These are phyloP conservation scores for Drosophila vallismaia DNA, from an alignment of 2,888 invertebrate species.

Conservation along the genomic window DNA sequence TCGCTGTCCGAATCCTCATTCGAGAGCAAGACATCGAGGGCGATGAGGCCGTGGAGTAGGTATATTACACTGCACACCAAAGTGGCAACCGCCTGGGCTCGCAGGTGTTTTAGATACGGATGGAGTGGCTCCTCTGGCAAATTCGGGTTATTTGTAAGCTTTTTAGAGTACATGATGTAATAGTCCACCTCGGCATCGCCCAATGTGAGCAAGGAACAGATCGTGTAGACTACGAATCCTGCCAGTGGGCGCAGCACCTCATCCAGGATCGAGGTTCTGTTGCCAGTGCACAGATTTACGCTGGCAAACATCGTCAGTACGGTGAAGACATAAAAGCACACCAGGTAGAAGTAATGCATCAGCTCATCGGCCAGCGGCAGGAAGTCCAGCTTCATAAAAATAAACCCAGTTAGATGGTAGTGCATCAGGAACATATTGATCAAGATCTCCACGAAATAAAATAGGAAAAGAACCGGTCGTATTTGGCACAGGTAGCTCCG, in stretches of 20 bases:
- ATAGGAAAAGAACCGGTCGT: conserved; percentile 18
- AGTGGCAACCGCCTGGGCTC: conserved; percentile 33
- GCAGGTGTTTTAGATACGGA: conserved; percentile 40
- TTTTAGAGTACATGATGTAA: conserved; percentile 24
- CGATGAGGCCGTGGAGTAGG: conserved; percentile 53
- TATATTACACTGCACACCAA: conserved; percentile 38
- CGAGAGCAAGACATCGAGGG: conserved; percentile 52
- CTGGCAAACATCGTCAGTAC: conserved; percentile 45
- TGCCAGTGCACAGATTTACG: conserved; percentile 52
- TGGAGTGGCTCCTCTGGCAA: conserved; percentile 37
- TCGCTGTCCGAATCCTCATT: conserved; percentile 14
- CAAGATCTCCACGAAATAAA: conserved; percentile 7
- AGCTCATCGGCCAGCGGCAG: not conserved
- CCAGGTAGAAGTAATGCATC: conserved; percentile 19
- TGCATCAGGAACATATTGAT: conserved; percentile 14
- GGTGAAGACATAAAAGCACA: conserved; percentile 29
- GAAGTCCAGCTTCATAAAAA: not conserved
- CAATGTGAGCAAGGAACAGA: conserved; percentile 47
- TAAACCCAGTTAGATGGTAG: not conserved
- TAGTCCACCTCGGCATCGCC: conserved; percentile 41
- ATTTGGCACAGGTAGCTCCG: conserved; percentile 1
- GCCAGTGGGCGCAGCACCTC: conserved; percentile 42
- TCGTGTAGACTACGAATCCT: conserved; percentile 27
- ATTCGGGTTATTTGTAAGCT: accelerated
- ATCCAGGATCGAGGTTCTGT: not conserved